Conservation (phyloP, 2,888 invertebrate genomes). For the Ethmia dodecea region DNA sequence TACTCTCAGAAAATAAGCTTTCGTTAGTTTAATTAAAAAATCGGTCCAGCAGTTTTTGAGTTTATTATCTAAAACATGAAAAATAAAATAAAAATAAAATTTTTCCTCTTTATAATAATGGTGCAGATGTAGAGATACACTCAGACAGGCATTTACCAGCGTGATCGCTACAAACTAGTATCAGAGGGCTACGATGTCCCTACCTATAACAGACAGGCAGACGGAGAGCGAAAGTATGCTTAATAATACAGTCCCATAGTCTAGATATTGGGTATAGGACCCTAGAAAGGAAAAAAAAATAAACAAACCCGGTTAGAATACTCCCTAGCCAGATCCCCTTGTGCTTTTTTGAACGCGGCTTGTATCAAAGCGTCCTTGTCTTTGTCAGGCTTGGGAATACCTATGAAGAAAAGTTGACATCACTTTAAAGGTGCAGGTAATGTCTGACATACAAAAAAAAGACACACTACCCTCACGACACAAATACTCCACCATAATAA, state of each 20-base stretch:
- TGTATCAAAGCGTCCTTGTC: constrained; percentile 23
- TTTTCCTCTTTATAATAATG: neutral
- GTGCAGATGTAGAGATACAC: neutral
- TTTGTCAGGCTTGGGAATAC: constrained; percentile 15
- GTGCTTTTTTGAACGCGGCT: constrained; percentile 1
- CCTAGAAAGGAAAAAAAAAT: neutral
- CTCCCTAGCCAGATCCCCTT: neutral
- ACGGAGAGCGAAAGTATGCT: neutral
- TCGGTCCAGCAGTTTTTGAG: too few relatives aligned
- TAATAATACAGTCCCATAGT: neutral
- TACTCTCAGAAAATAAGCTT: too few relatives aligned
- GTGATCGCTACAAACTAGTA: too few relatives aligned
- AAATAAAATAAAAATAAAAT: constrained; percentile 5
- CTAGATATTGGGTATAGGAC: neutral
- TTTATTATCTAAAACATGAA: neutral
- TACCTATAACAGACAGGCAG: neutral
- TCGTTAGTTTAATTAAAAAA: too few relatives aligned
- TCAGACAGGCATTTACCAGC: neutral
- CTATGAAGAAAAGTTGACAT: neutral
- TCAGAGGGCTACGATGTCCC: neutral
- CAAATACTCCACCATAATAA: neutral
- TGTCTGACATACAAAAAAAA: neutral
- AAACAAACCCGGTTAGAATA: constrained; percentile 1
- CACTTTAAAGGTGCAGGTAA: neutral
- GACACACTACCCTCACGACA: neutral